Percentiles rank a stretch among this genome's conserved stretches.
Evolutionary conservation across 2,888 invertebrate genomes (phyloP).

Genomic region (Tortrix viridana): DNA sequence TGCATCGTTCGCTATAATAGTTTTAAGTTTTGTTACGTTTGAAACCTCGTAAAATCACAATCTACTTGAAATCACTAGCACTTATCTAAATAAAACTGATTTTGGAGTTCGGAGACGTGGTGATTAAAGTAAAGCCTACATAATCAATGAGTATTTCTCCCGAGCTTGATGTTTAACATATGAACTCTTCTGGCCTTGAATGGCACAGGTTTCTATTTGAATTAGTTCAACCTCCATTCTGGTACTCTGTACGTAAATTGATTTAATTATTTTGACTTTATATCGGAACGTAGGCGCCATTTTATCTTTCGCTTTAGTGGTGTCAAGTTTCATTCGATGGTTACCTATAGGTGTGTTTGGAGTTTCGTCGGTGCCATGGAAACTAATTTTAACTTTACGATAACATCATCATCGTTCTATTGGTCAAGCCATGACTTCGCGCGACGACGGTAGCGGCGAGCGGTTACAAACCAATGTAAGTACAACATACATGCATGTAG

Average conservation of each 20-base stretch:
- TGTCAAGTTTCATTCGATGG: conserved; percentile 4
- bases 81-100: background rate
- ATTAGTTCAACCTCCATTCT: conserved; percentile 33
- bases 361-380: background rate
- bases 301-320: conserved; percentile 15
- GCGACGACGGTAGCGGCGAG: too few relatives aligned
- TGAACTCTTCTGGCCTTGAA: conserved; percentile 24
- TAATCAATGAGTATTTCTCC: background rate
- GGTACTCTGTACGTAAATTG: conserved; percentile 20
- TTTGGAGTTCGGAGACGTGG: background rate
- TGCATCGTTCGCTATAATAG: too few relatives aligned
- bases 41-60: too few relatives aligned
- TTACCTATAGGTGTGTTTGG: background rate
- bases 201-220: conserved; percentile 16
- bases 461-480: too few relatives aligned
- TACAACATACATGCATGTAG: too few relatives aligned
- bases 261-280: conserved; percentile 36
- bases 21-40: too few relatives aligned
- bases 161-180: conserved; percentile 12
- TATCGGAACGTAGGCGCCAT: conserved; percentile 10
- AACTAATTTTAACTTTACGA: too few relatives aligned
- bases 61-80: too few relatives aligned
- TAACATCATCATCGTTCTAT: too few relatives aligned
- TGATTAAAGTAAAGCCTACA: background rate
- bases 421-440: too few relatives aligned